These are phyloP conservation scores for Calypte anna DNA, from an alignment of 2,113 vertebrate species.

Conservation along the genomic window DNA sequence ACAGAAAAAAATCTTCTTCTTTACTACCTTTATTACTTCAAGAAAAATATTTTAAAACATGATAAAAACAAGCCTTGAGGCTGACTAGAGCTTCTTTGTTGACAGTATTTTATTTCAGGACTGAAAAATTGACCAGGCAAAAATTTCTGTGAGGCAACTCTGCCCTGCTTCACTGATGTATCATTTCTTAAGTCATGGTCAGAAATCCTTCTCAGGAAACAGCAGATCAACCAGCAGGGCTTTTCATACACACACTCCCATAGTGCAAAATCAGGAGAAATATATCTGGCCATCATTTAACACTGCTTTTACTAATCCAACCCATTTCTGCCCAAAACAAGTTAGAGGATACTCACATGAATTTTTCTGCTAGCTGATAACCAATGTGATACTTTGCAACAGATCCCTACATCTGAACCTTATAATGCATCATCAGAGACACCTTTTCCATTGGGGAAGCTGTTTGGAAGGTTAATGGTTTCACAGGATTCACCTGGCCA, in stretches of 20 bases:
- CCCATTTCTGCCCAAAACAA: background rate
- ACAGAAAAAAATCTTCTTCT: background rate
- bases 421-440: background rate
- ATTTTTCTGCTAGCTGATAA: background rate
- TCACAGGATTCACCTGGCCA: background rate
- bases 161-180: background rate
- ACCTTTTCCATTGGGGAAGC: background rate
- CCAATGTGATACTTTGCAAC: background rate
- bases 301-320: background rate
- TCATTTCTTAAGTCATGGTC: background rate
- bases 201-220: background rate
- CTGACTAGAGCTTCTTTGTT: slow-evolving; percentile 17
- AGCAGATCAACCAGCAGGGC: background rate
- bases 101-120: slow-evolving; percentile 12
- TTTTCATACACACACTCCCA: background rate
- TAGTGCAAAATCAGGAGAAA: background rate
- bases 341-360: background rate
- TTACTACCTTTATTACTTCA: background rate
- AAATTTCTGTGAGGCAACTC: background rate
- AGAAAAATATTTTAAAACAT: background rate
- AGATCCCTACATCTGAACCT: background rate
- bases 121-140: slow-evolving; percentile 11
- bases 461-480: background rate
- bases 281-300: background rate
- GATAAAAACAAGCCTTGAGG: background rate